Evolutionary conservation across 2,797 vertebrate species (phyloP).

Genomic region (Brachymystax lenok): DNA sequence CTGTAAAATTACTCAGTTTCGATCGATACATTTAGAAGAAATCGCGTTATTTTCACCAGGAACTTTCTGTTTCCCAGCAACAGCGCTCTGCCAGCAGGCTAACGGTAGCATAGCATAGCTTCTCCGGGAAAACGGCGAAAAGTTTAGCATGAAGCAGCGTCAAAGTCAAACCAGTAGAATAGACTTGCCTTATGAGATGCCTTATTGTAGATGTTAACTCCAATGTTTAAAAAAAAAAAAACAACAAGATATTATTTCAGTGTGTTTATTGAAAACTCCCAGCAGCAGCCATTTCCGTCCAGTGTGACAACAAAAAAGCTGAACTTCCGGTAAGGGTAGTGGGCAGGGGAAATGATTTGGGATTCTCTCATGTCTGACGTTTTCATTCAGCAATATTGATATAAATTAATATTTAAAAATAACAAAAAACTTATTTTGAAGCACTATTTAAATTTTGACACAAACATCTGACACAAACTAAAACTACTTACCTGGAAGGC

Average conservation of each 20-base stretch:
- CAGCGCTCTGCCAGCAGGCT: conserved; percentile 50
- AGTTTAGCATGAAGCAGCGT: conserved; percentile 54
- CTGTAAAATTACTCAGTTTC: background rate
- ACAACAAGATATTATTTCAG: conserved; percentile 74
- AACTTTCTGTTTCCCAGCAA: conserved; percentile 49
- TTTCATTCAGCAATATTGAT: background rate
- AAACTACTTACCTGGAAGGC: too few relatives aligned
- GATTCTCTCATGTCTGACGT: background rate
- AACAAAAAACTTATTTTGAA: background rate
- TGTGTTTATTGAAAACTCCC: conserved; percentile 80
- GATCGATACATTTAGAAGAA: background rate
- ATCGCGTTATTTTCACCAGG: background rate
- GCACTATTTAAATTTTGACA: too few relatives aligned
- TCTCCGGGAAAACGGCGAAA: conserved; percentile 54
- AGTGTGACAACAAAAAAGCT: conserved; percentile 85
- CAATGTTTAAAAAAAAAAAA: conserved; percentile 41
- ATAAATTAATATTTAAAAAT: background rate
- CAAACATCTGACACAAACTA: too few relatives aligned
- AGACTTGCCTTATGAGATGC: conserved; percentile 74
- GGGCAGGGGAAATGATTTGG: conserved; percentile 53
- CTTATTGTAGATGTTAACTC: conserved; percentile 69
- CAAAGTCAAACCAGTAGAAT: conserved; percentile 28
- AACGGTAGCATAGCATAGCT: conserved; percentile 12
- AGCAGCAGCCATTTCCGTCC: conserved; percentile 81
- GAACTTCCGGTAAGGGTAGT: conserved; percentile 77